Conservation (phyloP, 2,797 vertebrate genomes). For the Cichlasoma orientale region DNA sequence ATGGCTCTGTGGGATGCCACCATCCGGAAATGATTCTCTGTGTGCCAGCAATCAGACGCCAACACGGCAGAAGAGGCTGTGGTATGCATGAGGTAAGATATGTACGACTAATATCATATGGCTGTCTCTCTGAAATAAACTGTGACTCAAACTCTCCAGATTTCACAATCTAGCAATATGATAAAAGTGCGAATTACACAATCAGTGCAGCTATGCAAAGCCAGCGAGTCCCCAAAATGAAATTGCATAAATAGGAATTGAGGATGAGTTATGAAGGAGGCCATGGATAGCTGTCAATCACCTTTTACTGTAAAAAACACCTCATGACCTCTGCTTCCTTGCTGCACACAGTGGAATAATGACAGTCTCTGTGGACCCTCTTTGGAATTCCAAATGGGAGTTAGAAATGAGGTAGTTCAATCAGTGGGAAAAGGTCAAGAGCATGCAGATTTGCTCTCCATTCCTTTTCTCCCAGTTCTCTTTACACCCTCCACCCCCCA, state of each 20-base stretch:
- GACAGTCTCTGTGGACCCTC: constrained; percentile 67
- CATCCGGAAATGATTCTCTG: constrained; percentile 77
- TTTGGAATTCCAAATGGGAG: constrained; percentile 76
- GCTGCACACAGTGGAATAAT: constrained; percentile 68
- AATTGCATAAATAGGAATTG: constrained; percentile 48
- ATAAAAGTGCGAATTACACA: constrained; percentile 11
- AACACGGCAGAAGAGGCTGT: constrained; percentile 55
- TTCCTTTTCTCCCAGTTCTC: constrained; percentile 45
- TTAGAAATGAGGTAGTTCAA: constrained; percentile 74
- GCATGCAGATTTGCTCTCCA: constrained; percentile 73
- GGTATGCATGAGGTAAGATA: constrained; percentile 45
- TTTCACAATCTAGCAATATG: constrained; percentile 19
- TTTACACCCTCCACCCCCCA: constrained; percentile 39
- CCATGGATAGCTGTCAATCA: constrained; percentile 68
- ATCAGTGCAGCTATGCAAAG: constrained; percentile 24
- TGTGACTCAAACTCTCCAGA: constrained; percentile 12
- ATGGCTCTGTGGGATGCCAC: constrained; percentile 63
- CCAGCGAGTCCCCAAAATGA: constrained; percentile 42
- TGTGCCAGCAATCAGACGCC: constrained; percentile 68
- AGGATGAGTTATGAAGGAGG: constrained; percentile 21
- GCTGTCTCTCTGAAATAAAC: constrained; percentile 35
- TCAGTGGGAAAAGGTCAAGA: constrained; percentile 82
- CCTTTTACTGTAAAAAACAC: constrained; percentile 62
- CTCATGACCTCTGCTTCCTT: constrained; percentile 66
- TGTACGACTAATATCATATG: constrained; percentile 30